Conservation (phyloP, 2,888 invertebrate species). For the Agrochola lychnidis region DNA sequence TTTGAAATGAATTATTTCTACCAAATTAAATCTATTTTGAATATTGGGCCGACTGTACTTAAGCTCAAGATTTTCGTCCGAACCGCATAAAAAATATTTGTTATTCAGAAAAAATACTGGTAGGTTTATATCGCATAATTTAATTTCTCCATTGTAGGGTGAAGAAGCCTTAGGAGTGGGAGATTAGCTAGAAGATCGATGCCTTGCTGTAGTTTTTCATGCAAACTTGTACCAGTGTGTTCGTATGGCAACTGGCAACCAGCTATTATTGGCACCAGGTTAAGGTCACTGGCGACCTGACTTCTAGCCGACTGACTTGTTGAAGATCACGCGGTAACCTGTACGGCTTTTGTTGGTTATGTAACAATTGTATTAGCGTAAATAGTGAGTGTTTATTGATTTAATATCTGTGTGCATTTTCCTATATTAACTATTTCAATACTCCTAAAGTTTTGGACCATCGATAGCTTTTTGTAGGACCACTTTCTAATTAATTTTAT, state of each 20-base stretch:
- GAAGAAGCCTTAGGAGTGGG: conserved; percentile 65
- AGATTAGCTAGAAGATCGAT: conserved; percentile 67
- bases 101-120: background rate
- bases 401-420: background rate
- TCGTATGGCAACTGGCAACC: conserved; percentile 48
- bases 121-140: conserved; percentile 43
- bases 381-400: conserved; percentile 3
- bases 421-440: background rate
- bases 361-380: background rate
- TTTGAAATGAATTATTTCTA: background rate
- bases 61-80: background rate
- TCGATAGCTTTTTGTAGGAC: background rate
- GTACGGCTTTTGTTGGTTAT: conserved; percentile 50
- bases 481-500: background rate
- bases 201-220: conserved; percentile 57
- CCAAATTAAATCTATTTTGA: background rate
- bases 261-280: conserved; percentile 34
- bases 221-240: conserved; percentile 40
- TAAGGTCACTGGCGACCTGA: conserved; percentile 41
- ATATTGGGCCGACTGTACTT: too few species aligned
- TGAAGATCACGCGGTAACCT: conserved; percentile 48
- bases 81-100: background rate
- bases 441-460: background rate
- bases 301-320: conserved; percentile 36
- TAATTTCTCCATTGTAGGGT: conserved; percentile 56